Conservation (phyloP, 2,888 invertebrate genomes). For the Caenorhabditis zanzibari region DNA sequence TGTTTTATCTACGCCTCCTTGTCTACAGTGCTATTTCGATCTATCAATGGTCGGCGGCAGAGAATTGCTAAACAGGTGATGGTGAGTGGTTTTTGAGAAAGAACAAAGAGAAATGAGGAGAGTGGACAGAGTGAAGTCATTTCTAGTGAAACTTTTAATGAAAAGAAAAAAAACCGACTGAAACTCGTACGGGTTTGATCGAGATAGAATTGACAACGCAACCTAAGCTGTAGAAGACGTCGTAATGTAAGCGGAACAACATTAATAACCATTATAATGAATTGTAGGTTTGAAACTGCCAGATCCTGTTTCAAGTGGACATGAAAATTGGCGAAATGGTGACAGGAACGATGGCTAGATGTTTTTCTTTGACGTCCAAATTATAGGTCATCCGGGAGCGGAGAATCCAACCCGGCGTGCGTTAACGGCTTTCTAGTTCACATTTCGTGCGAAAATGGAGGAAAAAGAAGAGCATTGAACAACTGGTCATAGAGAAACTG, state of each 20-base stretch:
- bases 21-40: background rate
- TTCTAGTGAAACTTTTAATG: constrained; percentile 12
- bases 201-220: background rate
- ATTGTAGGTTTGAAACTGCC: constrained; percentile 1
- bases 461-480: constrained; percentile 3
- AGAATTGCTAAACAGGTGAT: constrained; percentile 38
- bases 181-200: constrained; percentile 15
- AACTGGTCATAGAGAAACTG: constrained; percentile 14
- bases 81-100: constrained; percentile 17
- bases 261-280: background rate
- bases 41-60: background rate
- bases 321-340: background rate
- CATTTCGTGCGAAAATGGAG: constrained; percentile 6
- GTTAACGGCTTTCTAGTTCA: constrained; percentile 9
- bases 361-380: constrained; percentile 38
- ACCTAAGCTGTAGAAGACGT: background rate
- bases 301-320: constrained; percentile 11
- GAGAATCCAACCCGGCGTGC: background rate
- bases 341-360: constrained; percentile 7
- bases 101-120: constrained; percentile 38
- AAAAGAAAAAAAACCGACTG: background rate
- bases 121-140: constrained; percentile 13
- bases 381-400: constrained; percentile 22
- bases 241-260: background rate
- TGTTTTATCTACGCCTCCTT: constrained; percentile 26